These are phyloP conservation scores for Dendronephthya gigantea DNA, from an alignment of 64 coral and sea anemone species.

Conservation along the genomic window DNA sequence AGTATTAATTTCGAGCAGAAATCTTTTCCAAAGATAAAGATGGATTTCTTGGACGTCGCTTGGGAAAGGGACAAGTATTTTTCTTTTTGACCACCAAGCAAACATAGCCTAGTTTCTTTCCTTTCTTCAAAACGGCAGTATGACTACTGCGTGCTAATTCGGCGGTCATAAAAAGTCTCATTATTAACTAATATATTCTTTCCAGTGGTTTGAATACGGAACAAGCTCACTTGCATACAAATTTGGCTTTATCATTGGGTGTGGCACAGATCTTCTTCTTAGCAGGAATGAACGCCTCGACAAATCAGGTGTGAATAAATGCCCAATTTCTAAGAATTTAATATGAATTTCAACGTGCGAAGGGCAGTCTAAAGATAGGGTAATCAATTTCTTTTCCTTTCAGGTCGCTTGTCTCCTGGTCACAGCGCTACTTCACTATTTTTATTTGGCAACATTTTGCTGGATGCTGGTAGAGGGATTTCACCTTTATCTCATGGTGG, in stretches of 20 bases:
- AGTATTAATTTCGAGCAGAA: too few relatives aligned
- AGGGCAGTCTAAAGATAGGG: not conserved
- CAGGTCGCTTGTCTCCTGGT: conserved; percentile 67
- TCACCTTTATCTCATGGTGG: conserved; percentile 75
- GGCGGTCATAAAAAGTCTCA: too few relatives aligned
- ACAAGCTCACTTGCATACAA: conserved; percentile 49
- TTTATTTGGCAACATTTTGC: conserved; percentile 70
- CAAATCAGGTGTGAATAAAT: conserved; percentile 37
- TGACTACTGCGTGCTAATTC: too few relatives aligned
- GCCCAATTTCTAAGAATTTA: not conserved
- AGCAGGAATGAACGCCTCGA: conserved; percentile 53
- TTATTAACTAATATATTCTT: not conserved
- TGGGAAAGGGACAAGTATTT: too few relatives aligned
- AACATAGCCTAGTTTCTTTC: too few relatives aligned
- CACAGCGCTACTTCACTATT: conserved; percentile 75
- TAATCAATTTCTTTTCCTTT: not conserved
- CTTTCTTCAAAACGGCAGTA: too few relatives aligned
- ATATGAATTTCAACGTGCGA: too few relatives aligned
- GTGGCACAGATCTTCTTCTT: conserved; percentile 72
- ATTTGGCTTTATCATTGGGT: conserved; percentile 63
- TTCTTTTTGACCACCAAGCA: too few relatives aligned
- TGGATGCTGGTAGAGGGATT: conserved; percentile 91
- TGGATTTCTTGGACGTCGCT: too few relatives aligned
- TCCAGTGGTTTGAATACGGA: not conserved
- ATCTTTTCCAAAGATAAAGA: too few relatives aligned